phyloP scores from a whole-genome alignment of 2,888 invertebrate genomes.

The Aleiodes alternator region DNA sequence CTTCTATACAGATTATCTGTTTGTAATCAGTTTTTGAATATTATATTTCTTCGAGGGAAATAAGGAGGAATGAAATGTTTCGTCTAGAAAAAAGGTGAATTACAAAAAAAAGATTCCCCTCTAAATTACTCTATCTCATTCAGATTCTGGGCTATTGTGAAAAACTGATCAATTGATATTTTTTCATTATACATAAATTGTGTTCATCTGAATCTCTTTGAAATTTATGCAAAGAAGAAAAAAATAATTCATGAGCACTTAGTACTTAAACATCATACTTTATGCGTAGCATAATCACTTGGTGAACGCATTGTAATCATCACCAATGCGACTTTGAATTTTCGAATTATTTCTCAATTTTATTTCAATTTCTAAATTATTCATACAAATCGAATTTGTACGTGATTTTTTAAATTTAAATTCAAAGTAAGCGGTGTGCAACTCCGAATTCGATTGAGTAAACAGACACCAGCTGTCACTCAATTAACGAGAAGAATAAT shows the following conservation, averaged over 20 bases:
- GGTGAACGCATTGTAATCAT: slow-evolving; percentile 54
- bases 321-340: neutral
- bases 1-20: neutral
- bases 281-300: slow-evolving; percentile 35
- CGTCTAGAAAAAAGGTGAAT: no score
- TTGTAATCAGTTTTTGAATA: slow-evolving; percentile 9
- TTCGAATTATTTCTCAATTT: slow-evolving; percentile 1
- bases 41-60: no score
- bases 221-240: no score
- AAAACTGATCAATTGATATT: no score
- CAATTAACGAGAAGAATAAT: neutral
- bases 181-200: no score
- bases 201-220: no score
- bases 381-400: slow-evolving; percentile 25
- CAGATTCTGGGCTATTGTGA: no score
- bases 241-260: neutral
- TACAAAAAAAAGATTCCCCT: no score
- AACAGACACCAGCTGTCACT: slow-evolving; percentile 27
- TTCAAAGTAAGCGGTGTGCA: slow-evolving; percentile 3
- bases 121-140: no score
- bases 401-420: slow-evolving; percentile 6
- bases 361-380: neutral
- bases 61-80: no score
- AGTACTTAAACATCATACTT: slow-evolving; percentile 29
- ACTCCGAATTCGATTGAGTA: neutral